phyloP scores from a whole-genome alignment of 2,113 vertebrate genomes.

The Campylomormyrus tamandua region DNA sequence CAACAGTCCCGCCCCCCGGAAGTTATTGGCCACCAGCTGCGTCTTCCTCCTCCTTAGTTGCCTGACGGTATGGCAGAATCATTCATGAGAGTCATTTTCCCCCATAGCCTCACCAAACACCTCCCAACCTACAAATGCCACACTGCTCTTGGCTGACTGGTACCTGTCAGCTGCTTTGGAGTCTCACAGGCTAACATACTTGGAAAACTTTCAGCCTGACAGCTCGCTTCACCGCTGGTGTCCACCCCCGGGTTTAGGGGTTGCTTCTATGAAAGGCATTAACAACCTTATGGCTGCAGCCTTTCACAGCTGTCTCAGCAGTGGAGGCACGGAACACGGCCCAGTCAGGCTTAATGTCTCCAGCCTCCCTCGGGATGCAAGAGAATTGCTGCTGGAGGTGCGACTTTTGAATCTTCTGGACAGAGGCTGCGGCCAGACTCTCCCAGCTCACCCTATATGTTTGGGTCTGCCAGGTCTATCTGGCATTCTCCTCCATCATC shows the following conservation, averaged over 20 bases:
- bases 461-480: not conserved
- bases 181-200: not conserved
- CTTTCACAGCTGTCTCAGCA: not conserved
- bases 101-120: too few relatives aligned
- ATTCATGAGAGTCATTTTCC: too few relatives aligned
- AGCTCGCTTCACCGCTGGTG: not conserved
- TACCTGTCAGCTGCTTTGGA: not conserved
- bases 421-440: not conserved
- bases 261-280: not conserved
- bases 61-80: too few relatives aligned
- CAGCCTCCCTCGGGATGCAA: not conserved
- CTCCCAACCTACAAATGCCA: not conserved
- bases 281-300: not conserved
- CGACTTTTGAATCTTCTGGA: not conserved
- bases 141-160: not conserved
- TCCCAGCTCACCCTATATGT: not conserved
- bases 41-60: too few relatives aligned
- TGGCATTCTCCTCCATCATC: not conserved
- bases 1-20: too few relatives aligned
- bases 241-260: not conserved
- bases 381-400: not conserved
- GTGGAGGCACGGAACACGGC: not conserved
- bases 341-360: not conserved
- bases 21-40: too few relatives aligned
- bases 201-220: not conserved